Evolutionary conservation across 2,113 vertebrate genomes (phyloP).

Genomic region (Hemiscyllium ocellatum): DNA sequence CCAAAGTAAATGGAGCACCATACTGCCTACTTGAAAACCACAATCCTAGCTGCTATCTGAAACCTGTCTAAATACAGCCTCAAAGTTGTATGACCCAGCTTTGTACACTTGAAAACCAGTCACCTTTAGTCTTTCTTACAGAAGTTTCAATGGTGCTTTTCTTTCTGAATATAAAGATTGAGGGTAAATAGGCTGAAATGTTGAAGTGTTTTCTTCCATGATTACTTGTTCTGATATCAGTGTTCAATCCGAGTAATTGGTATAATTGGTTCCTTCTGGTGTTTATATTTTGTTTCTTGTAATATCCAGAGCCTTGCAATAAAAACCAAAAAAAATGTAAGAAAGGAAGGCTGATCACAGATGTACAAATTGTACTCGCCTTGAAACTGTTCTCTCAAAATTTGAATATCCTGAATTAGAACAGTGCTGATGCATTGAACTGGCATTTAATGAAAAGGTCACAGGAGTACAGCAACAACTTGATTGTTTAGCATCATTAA

Average conservation of each 20-base stretch:
- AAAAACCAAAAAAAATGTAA: not conserved
- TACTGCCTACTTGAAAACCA: not conserved
- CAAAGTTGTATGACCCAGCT: not conserved
- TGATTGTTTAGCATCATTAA: not conserved
- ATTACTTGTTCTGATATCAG: not conserved
- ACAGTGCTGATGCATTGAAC: not conserved
- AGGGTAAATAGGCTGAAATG: not conserved
- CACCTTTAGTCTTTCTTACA: not conserved
- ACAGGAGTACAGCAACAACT: not conserved
- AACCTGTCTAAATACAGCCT: not conserved
- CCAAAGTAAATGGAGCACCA: not conserved
- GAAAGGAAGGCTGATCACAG: not conserved
- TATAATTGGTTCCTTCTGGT: not conserved
- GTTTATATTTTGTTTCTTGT: not conserved
- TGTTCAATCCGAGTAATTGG: not conserved
- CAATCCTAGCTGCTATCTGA: not conserved
- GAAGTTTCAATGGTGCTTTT: not conserved
- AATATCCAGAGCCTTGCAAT: not conserved
- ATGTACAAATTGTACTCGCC: not conserved
- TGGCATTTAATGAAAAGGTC: not conserved
- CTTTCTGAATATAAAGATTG: not conserved
- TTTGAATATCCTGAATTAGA: not conserved
- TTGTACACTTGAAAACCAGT: not conserved
- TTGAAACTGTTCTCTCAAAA: not conserved
- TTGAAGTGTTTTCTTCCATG: not conserved